Conservation (phyloP, 2,113 vertebrate genomes). For the Epinephelus moara region DNA sequence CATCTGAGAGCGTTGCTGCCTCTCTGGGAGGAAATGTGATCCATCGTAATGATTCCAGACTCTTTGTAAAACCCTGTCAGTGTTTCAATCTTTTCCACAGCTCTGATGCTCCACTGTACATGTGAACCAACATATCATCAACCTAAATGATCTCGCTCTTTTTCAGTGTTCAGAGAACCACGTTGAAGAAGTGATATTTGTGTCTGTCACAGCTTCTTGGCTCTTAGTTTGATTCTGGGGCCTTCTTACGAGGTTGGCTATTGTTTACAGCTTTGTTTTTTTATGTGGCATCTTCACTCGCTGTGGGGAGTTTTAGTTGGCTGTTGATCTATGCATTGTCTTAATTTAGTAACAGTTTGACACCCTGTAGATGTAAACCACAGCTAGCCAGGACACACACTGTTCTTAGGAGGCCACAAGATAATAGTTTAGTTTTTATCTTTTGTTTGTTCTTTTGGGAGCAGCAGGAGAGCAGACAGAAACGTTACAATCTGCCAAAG, state of each 20-base stretch:
- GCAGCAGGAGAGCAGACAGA: background rate
- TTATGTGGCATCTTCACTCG: background rate
- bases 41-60: background rate
- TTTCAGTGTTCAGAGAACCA: conserved; percentile 1
- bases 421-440: background rate
- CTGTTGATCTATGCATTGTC: conserved; percentile 15
- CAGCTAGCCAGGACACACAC: background rate
- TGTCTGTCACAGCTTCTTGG: background rate
- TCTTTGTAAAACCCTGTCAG: background rate
- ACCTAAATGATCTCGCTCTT: background rate
- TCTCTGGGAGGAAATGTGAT: background rate
- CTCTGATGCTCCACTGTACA: background rate
- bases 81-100: no score
- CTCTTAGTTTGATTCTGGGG: background rate
- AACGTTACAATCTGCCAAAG: conserved; percentile 13
- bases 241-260: background rate
- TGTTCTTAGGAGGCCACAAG: background rate
- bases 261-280: conserved; percentile 53
- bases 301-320: background rate
- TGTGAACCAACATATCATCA: background rate
- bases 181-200: background rate
- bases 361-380: background rate
- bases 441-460: background rate
- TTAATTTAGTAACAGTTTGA: background rate
- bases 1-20: no score